These are phyloP conservation scores for Synergus japonicus DNA, from an alignment of 2,888 invertebrate species.

Conservation along the genomic window DNA sequence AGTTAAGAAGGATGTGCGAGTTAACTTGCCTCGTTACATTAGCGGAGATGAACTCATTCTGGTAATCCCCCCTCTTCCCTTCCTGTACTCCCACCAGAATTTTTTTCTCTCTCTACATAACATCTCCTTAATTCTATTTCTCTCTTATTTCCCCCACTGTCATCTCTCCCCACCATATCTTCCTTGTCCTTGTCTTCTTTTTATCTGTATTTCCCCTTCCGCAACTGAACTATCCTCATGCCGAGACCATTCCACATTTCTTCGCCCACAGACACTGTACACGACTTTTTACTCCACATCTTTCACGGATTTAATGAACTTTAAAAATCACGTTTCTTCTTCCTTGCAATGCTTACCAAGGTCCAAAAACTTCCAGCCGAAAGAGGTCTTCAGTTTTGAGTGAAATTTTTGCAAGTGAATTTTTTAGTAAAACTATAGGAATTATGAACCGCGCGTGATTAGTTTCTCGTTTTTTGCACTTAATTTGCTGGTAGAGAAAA, in stretches of 20 bases:
- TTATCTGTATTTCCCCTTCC: neutral
- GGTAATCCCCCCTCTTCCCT: slow-evolving; percentile 42
- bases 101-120: neutral
- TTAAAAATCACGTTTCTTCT: slow-evolving; percentile 58
- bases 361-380: slow-evolving; percentile 27
- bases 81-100: slow-evolving; percentile 6
- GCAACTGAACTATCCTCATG: neutral
- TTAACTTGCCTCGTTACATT: slow-evolving; percentile 75
- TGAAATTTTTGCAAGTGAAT: neutral
- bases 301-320: slow-evolving; percentile 61
- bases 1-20: slow-evolving; percentile 77
- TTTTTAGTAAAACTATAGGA: no score
- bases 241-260: slow-evolving; percentile 10
- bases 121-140: neutral
- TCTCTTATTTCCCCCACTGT: neutral
- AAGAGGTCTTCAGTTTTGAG: neutral
- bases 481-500: no score
- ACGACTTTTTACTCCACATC: slow-evolving; percentile 42
- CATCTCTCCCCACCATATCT: neutral
- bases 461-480: no score
- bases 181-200: neutral
- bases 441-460: no score
- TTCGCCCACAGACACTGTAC: slow-evolving; percentile 34
- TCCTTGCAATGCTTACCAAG: slow-evolving; percentile 56
- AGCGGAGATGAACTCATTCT: slow-evolving; percentile 75